Evolutionary conservation across 1,140 invertebrate species (phyloP).

Genomic region (Trachymyrmex septentrionalis): DNA sequence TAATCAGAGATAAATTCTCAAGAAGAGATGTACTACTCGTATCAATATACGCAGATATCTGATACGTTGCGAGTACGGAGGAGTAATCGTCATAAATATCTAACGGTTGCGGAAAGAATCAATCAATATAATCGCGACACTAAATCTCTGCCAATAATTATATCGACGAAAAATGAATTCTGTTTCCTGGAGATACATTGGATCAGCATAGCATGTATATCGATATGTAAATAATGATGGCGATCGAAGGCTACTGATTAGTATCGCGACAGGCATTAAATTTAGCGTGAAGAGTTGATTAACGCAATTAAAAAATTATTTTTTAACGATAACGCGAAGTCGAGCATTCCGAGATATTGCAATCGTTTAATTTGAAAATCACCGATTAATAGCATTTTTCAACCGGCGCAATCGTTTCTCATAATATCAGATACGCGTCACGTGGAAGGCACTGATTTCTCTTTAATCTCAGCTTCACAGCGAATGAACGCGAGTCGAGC

Average conservation of each 20-base stretch:
- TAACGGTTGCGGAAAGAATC: conserved; percentile 34
- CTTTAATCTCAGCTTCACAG: conserved; percentile 56
- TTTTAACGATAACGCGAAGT: not conserved
- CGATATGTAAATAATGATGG: conserved; percentile 59
- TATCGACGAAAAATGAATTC: conserved; percentile 10
- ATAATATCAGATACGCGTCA: conserved; percentile 20
- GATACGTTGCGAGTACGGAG: not conserved
- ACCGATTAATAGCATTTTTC: conserved; percentile 35
- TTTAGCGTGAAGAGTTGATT: conserved; percentile 19
- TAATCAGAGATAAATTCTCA: too few relatives aligned
- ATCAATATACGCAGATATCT: not conserved
- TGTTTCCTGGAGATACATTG: conserved; percentile 19
- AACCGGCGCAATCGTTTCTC: conserved; percentile 28
- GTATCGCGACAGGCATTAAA: conserved; percentile 38
- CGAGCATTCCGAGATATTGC: conserved; percentile 28
- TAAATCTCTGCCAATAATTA: conserved; percentile 38
- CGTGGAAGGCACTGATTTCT: conserved; percentile 61
- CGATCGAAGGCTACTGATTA: conserved; percentile 33
- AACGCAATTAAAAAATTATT: conserved; percentile 6
- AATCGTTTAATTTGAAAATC: conserved; percentile 43
- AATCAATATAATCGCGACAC: conserved; percentile 31
- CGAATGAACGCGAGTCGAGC: conserved; percentile 16
- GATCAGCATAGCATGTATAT: not conserved
- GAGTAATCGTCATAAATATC: conserved; percentile 40
- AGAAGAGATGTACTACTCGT: not conserved